Conservation (phyloP, 2,113 vertebrate genomes). For the Corapipo altera region DNA sequence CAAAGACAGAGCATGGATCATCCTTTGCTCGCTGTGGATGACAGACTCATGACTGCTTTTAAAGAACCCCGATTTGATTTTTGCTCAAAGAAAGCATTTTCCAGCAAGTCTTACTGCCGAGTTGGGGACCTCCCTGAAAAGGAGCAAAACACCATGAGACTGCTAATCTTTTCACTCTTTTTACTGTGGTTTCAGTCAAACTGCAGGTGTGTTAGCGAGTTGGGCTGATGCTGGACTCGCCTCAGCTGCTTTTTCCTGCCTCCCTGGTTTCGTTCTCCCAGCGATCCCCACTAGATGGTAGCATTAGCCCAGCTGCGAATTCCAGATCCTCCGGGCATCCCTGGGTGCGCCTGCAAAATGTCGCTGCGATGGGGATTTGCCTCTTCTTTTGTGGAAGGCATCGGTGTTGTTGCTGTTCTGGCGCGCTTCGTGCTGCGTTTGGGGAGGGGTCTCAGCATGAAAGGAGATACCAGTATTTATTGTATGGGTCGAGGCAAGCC, state of each 20-base stretch:
- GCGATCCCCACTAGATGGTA: neutral
- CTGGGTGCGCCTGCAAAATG: neutral
- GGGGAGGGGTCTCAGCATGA: rapidly evolving
- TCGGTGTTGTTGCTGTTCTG: too few relatives aligned
- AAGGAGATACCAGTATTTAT: rapidly evolving
- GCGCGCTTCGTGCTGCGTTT: rapidly evolving
- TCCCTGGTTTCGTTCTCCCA: neutral
- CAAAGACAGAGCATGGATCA: neutral
- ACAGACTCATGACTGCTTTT: neutral
- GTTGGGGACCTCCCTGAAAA: neutral
- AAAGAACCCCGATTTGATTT: neutral
- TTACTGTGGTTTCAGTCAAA: neutral
- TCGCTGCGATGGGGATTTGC: rapidly evolving
- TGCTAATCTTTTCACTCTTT: neutral
- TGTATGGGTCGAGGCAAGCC: rapidly evolving
- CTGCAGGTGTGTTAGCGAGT: rapidly evolving
- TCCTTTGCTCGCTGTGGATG: neutral
- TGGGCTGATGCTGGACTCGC: neutral
- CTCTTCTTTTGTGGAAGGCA: neutral
- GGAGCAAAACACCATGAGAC: too few relatives aligned
- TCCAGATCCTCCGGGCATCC: rapidly evolving
- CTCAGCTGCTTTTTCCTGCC: neutral
- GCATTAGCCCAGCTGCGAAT: neutral
- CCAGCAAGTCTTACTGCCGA: neutral
- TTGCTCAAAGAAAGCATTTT: neutral